Percentiles rank a stretch among this genome's conserved stretches.
These are phyloP conservation scores for Otolemur garnettii DNA, from an alignment of 2,113 vertebrate species.

Conservation along the genomic window DNA sequence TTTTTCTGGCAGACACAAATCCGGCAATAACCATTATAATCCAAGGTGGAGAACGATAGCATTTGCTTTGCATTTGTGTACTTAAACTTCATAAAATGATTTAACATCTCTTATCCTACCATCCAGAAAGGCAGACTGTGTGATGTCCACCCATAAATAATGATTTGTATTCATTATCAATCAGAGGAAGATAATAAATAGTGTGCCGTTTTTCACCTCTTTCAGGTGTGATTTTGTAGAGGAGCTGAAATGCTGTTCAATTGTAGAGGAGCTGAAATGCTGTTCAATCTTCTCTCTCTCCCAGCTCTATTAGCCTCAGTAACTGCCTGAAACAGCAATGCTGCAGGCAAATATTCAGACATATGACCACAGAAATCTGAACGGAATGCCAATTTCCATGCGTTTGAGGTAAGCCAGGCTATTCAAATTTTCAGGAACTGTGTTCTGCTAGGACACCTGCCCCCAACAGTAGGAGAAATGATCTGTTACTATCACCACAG, in stretches of 20 bases:
- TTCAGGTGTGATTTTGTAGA: slow-evolving; percentile 70
- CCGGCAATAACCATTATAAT: background rate
- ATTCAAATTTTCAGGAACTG: slow-evolving; percentile 75
- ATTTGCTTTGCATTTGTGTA: background rate
- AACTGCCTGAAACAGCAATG: slow-evolving; percentile 60
- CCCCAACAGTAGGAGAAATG: slow-evolving; percentile 74
- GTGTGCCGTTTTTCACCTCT: slow-evolving; percentile 41
- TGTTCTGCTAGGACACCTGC: slow-evolving; percentile 73
- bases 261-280: slow-evolving; percentile 74
- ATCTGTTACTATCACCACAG: slow-evolving; percentile 76
- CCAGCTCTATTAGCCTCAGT: slow-evolving; percentile 71
- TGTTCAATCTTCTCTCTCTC: slow-evolving; percentile 71
- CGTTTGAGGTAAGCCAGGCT: slow-evolving; percentile 76
- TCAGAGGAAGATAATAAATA: slow-evolving; percentile 11
- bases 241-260: slow-evolving; percentile 73
- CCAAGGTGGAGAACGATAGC: background rate
- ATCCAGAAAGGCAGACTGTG: slow-evolving; percentile 33
- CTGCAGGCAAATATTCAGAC: slow-evolving; percentile 77
- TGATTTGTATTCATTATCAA: slow-evolving; percentile 30
- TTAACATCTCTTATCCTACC: background rate
- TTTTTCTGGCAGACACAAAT: background rate
- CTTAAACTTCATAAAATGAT: slow-evolving; percentile 32
- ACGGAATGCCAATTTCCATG: slow-evolving; percentile 73
- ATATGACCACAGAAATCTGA: slow-evolving; percentile 72
- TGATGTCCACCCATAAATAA: background rate